Base-by-base conservation (phyloP, 2,888 invertebrate species). In the Hirudinaria manillensis region DNA sequence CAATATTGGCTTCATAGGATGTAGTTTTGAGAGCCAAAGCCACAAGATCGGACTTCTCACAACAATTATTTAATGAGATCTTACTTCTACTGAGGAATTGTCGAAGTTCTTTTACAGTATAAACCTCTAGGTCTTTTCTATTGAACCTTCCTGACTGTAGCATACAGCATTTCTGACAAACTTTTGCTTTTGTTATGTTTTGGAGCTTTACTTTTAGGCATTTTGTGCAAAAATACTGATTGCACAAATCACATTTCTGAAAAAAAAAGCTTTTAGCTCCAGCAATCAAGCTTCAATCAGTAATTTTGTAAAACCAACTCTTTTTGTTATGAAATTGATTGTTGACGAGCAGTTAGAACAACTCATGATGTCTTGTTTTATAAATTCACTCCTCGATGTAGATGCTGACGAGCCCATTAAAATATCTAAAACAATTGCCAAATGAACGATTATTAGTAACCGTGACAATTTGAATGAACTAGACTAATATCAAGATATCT, bases 1-100 rank as follows among this genome's bases (percentile, higher is more conserved):
- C 76, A 66, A 74, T 70, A 34, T 32, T 51, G 29, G 10, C n/a
- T 10, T 66, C 27, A 27, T 32, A 13, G 4, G 68, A 53, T 27
- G 74, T 75, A 61, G 81, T 79, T 21, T 76, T 75, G 55, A 84
- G 77, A 29, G 84, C 76, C 24, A 84, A 77, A 45, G 84, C 84
- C 34, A 84, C 82, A 21, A 85, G 78, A 76, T 85, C 84, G 74
- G 81, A 79, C 75, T 84, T 85, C 78, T 85, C 85, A 56, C 77
- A 81, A 77, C 84, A 84, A 32, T 81, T 81, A 29, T 80, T 78
- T 21, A 81, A 82, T 2, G 82, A 79, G 29, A 85, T 82, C 75
- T 81, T 81, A 32, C 81, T 80, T 65, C 78, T 80, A 32, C 78
- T 77, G 24, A 85, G 79, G 74, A 84, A 81, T n/a, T 80, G 79